Base-by-base conservation (phyloP, 2,113 vertebrate species). In the Dicrurus megarhynchus region DNA sequence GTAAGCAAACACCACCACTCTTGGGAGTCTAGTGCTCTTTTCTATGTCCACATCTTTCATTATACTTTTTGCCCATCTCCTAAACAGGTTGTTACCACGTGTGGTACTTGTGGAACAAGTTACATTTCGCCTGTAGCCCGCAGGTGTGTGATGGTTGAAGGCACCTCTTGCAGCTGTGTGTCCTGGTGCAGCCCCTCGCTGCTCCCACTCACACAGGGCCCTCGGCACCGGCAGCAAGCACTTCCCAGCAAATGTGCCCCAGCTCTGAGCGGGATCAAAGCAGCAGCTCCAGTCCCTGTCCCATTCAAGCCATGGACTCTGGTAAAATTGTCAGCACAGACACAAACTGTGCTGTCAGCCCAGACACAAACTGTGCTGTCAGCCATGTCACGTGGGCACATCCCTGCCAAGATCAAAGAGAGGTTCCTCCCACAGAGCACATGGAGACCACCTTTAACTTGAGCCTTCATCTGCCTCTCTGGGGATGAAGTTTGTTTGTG, bases 341-440 rank as follows among this genome's bases (percentile, higher is more conserved):
- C 30, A 13, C 32, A 28, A 47, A 24, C 30, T 4, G 27, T 27
- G 44, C 81, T 55, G 19, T n/a, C 64, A 70, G 63, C 47, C 10
- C 39, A 60, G 49, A 73, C 30, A 13, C 32, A 28, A 47, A 24
- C 30, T 4, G 27, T 27, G 44, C 81, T 55, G 19, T n/a, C 64
- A 70, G 63, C 47, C 10, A 3, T 1, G 0, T 3, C 44, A 41
- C 9, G 2, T 1, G 28, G 28, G 26, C 46, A 30, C 0, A 0
- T 49, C 52, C 39, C 42, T 4, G 1, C 65, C 17, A 1, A 39
- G 7, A 49, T 12, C 47, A 56, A 59, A 55, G 56, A 35, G 33
- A 65, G 5, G 11, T 57, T 77, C 63, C 49, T 89, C 49, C 61
- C 57, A 18, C 39, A 23, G 76, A 20, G 57, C 44, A 16, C 9